Evolutionary conservation across 2,797 vertebrate genomes (phyloP).

Genomic region (Hippopotamyrus pictus): DNA sequence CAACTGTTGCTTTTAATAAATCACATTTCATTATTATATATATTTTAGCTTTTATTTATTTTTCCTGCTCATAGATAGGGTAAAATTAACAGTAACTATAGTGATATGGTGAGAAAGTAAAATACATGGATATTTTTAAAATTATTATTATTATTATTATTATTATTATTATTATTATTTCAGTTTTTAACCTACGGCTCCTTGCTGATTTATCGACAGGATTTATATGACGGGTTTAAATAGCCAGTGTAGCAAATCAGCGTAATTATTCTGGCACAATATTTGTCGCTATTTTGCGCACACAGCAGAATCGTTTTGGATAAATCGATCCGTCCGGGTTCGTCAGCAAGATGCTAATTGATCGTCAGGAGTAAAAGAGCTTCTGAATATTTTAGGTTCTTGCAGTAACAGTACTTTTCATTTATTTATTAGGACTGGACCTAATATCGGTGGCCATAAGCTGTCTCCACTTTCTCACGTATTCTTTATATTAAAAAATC

Average conservation of each 20-base stretch:
- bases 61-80: not conserved
- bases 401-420: not conserved
- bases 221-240: not conserved
- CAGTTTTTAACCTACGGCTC: not conserved
- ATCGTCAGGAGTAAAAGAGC: not conserved
- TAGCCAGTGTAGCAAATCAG: not conserved
- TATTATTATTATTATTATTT: not conserved
- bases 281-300: not conserved
- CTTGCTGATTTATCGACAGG: not conserved
- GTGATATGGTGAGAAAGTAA: not conserved
- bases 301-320: not conserved
- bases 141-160: not conserved
- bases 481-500: not conserved
- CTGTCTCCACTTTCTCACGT: not conserved
- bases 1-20: not conserved
- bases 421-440: not conserved
- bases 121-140: not conserved
- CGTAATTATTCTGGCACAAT: not conserved
- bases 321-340: not conserved
- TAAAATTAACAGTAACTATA: not conserved
- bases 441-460: not conserved
- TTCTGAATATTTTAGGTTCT: not conserved
- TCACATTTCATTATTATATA: not conserved
- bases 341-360: not conserved
- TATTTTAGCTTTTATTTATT: not conserved